These are phyloP conservation scores for Luscinia megarhynchos DNA, from an alignment of 2,797 vertebrate species.

Conservation along the genomic window DNA sequence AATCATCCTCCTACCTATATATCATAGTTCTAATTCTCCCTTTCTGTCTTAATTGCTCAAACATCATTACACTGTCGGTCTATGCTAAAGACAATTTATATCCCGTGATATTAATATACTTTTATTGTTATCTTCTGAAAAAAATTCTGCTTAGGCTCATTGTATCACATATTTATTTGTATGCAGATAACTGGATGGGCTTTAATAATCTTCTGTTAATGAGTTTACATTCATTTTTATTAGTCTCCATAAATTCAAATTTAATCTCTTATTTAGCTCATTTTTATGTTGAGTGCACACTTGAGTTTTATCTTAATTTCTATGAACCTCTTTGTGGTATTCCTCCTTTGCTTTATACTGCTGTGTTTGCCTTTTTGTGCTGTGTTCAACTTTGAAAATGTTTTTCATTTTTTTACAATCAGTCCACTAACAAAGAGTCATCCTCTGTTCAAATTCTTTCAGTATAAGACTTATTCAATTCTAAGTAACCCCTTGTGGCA, in stretches of 20 bases:
- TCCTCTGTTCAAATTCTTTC: not conserved
- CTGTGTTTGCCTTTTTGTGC: not conserved
- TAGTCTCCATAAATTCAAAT: conserved; percentile 7
- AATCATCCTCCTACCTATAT: not conserved
- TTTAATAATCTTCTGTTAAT: conserved; percentile 32
- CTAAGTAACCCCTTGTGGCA: not conserved
- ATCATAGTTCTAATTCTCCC: not conserved
- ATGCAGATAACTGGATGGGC: not conserved
- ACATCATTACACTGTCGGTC: not conserved
- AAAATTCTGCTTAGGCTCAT: not conserved
- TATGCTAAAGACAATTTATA: not conserved
- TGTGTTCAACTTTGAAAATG: not conserved
- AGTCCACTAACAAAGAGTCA: not conserved
- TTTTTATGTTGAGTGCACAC: conserved; percentile 12
- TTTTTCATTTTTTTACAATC: not conserved
- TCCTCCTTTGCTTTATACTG: not conserved
- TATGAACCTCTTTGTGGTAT: not conserved
- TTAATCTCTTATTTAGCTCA: not conserved
- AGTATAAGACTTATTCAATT: not conserved
- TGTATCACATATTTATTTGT: not conserved
- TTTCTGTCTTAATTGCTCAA: not conserved
- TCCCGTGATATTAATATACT: not conserved
- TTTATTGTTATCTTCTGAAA: conserved; percentile 19
- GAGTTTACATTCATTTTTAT: conserved; percentile 17
- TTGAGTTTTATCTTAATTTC: conserved; percentile 28